phyloP scores from a whole-genome alignment of 2,888 invertebrate species.

The Agrotis segetum region DNA sequence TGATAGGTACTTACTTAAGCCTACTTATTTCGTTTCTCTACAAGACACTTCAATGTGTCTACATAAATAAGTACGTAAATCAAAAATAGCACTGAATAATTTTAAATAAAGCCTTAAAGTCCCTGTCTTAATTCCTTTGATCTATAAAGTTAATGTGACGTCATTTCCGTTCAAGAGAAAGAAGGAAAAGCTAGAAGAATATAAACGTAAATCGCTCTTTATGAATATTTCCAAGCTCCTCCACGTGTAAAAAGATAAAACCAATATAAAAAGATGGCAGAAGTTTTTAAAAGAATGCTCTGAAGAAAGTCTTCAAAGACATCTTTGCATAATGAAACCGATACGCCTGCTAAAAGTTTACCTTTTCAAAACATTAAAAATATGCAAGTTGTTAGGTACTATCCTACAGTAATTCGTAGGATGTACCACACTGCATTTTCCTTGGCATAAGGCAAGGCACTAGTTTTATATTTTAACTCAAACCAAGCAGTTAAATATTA shows the following conservation, averaged over 20 bases:
- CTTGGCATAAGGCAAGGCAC: no score
- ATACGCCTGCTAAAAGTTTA: not conserved
- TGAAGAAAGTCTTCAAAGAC: not conserved
- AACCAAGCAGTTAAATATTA: no score
- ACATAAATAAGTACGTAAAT: not conserved
- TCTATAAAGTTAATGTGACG: conserved; percentile 7
- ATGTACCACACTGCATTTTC: no score
- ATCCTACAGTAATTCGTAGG: no score
- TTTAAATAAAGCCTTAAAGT: not conserved
- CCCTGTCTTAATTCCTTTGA: not conserved
- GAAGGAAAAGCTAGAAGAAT: not conserved
- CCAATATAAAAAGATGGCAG: conserved; percentile 15
- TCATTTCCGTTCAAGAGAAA: not conserved
- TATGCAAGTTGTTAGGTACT: not conserved
- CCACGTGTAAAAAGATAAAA: conserved; percentile 12
- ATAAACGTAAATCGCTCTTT: conserved; percentile 27
- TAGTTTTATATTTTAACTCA: no score
- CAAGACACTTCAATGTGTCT: not conserved
- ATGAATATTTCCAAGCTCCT: conserved; percentile 27
- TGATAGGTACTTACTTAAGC: not conserved
- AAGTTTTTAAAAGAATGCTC: conserved; percentile 34
- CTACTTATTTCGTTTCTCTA: not conserved
- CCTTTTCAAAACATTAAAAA: not conserved
- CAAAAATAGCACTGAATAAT: not conserved
- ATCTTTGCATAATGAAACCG: not conserved